phyloP scores from a whole-genome alignment of 2,113 vertebrate species.

The Delphinus delphis region DNA sequence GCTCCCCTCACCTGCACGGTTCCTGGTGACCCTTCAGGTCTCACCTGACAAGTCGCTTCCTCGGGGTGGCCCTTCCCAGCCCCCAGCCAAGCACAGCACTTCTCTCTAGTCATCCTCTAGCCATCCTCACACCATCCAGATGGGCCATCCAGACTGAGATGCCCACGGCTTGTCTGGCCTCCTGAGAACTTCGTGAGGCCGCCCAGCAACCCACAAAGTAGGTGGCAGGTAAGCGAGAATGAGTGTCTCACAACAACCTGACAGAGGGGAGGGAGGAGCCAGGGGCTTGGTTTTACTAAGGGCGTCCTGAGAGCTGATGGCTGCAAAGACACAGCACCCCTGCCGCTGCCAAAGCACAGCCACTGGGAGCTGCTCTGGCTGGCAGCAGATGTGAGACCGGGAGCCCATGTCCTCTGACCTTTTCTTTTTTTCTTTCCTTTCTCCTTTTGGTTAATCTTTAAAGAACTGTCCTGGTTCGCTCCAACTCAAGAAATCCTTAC shows the following conservation, averaged over 20 bases:
- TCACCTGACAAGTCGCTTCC: not conserved
- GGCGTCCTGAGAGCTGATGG: not conserved
- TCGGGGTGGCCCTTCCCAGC: not conserved
- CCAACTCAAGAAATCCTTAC: not conserved
- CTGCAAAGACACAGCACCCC: not conserved
- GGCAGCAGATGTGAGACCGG: not conserved
- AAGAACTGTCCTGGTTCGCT: not conserved
- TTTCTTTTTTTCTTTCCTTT: not conserved
- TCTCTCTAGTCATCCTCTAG: not conserved
- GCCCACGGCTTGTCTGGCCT: accelerated
- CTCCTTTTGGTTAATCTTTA: not conserved
- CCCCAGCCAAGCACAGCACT: not conserved
- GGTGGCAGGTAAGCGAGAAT: not conserved
- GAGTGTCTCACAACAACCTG: not conserved
- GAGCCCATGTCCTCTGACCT: not conserved
- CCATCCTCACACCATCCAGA: not conserved
- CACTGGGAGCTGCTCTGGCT: not conserved
- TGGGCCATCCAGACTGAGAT: not conserved
- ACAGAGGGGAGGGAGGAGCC: not conserved
- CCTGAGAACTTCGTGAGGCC: not conserved
- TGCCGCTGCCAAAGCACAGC: not conserved
- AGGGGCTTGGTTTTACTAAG: accelerated
- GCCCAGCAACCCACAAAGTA: not conserved
- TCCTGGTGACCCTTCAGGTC: not conserved
- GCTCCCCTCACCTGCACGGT: not conserved